These are phyloP conservation scores for Progne subis DNA, from an alignment of 2,113 vertebrate genomes.

Conservation along the genomic window DNA sequence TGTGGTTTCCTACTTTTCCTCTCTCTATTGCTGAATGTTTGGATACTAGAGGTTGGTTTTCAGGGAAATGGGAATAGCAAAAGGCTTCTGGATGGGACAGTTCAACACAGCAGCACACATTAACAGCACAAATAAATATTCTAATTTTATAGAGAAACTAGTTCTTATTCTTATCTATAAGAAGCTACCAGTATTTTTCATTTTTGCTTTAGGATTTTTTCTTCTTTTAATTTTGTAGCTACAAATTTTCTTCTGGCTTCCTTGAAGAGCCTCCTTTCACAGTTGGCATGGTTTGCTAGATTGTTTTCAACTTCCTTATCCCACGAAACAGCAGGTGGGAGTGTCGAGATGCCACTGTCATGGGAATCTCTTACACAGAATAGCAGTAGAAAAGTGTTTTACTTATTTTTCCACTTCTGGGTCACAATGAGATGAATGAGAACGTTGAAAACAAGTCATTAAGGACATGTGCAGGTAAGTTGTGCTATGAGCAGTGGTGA, in stretches of 20 bases:
- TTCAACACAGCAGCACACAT: accelerated
- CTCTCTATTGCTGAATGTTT: not conserved
- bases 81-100: not conserved
- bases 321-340: not conserved
- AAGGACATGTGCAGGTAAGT: not conserved
- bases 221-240: not conserved
- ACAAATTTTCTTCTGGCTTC: not conserved
- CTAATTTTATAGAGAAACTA: not conserved
- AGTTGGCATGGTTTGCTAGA: not conserved
- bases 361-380: not conserved
- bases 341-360: too few relatives aligned
- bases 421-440: not conserved
- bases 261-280: not conserved
- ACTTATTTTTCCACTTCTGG: not conserved
- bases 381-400: not conserved
- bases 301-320: not conserved
- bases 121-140: not conserved
- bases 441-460: not conserved
- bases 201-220: not conserved
- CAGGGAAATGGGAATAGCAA: not conserved
- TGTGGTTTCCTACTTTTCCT: not conserved
- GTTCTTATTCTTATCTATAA: not conserved
- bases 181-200: not conserved
- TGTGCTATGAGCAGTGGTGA: not conserved
- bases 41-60: not conserved